phyloP scores from a whole-genome alignment of 2,888 invertebrate species.

The Harpalus rufipes region DNA sequence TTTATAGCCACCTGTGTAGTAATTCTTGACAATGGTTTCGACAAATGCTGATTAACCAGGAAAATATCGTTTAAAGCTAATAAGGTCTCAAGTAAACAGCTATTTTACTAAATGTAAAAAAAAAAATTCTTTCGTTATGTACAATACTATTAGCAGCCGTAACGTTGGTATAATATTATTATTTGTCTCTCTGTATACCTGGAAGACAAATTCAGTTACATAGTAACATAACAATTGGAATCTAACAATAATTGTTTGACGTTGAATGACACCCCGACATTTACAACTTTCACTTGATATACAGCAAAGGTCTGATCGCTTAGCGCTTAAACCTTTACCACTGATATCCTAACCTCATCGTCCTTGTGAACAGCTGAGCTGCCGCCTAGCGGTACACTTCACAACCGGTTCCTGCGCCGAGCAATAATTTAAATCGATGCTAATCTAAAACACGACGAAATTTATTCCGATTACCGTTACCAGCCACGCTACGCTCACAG shows the following conservation, averaged over 20 bases:
- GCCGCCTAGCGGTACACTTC: slow-evolving; percentile 49
- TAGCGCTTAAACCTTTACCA: background rate
- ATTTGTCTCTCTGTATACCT: background rate
- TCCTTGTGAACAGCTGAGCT: slow-evolving; percentile 55
- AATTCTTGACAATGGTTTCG: too few relatives aligned
- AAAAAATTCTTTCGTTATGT: too few relatives aligned
- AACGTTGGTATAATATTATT: too few relatives aligned
- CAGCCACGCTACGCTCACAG: slow-evolving; percentile 53
- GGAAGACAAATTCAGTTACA: background rate
- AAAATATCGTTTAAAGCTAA: too few relatives aligned
- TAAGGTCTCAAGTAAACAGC: too few relatives aligned
- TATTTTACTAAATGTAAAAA: too few relatives aligned
- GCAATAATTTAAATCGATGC: slow-evolving; percentile 67
- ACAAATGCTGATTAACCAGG: too few relatives aligned
- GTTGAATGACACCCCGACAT: background rate
- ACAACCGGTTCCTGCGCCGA: slow-evolving; percentile 63
- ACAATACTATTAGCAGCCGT: too few relatives aligned
- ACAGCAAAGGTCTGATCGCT: slow-evolving; percentile 1
- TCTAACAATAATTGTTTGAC: background rate
- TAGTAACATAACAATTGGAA: background rate
- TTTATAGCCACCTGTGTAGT: too few relatives aligned
- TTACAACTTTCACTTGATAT: background rate
- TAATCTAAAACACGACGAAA: slow-evolving; percentile 67
- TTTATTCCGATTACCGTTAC: slow-evolving; percentile 67
- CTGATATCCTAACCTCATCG: background rate